phyloP scores from a whole-genome alignment of 2,113 vertebrate species.

The Ginglymostoma cirratum region DNA sequence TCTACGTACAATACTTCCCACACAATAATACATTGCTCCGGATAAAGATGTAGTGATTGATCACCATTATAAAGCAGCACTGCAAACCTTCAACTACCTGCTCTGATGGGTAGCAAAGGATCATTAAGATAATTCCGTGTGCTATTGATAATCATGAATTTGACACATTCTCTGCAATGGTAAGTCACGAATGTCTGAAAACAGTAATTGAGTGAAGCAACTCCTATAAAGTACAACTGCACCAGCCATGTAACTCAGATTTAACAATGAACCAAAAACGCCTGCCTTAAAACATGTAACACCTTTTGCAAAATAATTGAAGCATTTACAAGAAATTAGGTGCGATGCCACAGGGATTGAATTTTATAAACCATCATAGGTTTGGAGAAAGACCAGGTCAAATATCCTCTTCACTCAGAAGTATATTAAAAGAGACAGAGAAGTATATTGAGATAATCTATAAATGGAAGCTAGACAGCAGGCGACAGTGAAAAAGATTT shows the following conservation, averaged over 20 bases:
- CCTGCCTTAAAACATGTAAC: not conserved
- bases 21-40: not conserved
- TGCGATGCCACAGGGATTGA: not conserved
- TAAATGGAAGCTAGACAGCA: not conserved
- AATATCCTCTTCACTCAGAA: not conserved
- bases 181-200: not conserved
- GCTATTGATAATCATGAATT: not conserved
- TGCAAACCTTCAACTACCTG: not conserved
- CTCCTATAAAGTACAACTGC: not conserved
- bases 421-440: not conserved
- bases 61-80: not conserved
- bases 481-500: not conserved
- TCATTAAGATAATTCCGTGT: not conserved
- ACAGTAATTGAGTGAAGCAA: slow-evolving; percentile 13
- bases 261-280: not conserved
- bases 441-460: not conserved
- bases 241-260: not conserved
- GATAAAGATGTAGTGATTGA: not conserved
- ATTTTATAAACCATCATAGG: not conserved
- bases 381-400: not conserved
- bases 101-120: not conserved
- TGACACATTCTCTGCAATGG: slow-evolving; percentile 16
- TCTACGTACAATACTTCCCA: not conserved
- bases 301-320: not conserved
- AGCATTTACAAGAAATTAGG: not conserved